These are phyloP conservation scores for Meloidogyne exigua DNA, from an alignment of 1,140 invertebrate genomes.

Conservation along the genomic window DNA sequence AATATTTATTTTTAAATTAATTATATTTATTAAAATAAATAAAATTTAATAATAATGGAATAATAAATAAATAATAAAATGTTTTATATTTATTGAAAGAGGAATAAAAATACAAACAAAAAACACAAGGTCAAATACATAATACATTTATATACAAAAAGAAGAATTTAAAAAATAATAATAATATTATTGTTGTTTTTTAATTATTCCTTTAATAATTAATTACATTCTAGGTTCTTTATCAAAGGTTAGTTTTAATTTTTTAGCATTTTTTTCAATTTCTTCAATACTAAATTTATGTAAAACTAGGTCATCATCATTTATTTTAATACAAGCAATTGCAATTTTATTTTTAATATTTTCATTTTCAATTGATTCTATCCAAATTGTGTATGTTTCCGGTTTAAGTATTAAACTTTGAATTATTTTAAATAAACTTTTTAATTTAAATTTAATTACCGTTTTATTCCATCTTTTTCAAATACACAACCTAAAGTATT, in stretches of 20 bases:
- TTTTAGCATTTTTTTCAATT: not conserved
- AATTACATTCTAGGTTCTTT: no score
- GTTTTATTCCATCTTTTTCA: constrained; percentile 20
- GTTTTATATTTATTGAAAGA: no score
- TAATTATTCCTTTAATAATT: no score
- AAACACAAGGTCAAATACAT: no score
- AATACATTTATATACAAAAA: no score
- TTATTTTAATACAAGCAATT: constrained; percentile 3
- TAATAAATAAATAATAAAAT: no score
- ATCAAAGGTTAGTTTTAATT: not conserved
- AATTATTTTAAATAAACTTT: not conserved
- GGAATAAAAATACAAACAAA: no score
- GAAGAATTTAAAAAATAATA: no score
- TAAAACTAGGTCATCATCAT: not conserved
- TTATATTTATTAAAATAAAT: no score
- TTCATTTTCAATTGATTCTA: not conserved
- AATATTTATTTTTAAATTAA: no score
- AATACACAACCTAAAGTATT: constrained; percentile 32
- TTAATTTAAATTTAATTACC: constrained; percentile 18
- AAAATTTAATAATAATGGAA: no score
- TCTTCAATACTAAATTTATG: not conserved
- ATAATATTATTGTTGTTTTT: no score
- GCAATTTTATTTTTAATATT: not conserved
- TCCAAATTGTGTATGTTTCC: not conserved
- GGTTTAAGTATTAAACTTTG: not conserved